These are phyloP conservation scores for Cynopterus sphinx DNA, from an alignment of 2,797 vertebrate species.

Conservation along the genomic window DNA sequence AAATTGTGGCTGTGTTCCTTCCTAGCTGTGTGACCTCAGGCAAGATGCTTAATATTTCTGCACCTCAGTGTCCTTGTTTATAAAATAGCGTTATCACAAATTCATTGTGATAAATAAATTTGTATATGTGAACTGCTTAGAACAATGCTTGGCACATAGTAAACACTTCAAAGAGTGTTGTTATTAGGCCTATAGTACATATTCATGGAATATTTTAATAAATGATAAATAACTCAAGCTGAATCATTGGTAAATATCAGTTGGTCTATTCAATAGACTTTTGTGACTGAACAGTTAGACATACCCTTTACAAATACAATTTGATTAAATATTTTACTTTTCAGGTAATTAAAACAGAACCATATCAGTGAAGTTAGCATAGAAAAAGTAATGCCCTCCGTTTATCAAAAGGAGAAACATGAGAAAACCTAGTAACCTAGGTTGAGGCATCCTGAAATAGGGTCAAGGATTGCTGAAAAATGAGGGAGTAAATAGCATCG, in stretches of 20 bases:
- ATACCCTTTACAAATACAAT: not conserved
- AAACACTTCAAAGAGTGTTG: not conserved
- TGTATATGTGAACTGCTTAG: not conserved
- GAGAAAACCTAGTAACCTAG: not conserved
- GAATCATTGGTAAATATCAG: not conserved
- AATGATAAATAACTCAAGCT: not conserved
- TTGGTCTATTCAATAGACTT: not conserved
- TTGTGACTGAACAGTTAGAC: not conserved
- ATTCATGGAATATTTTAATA: not conserved
- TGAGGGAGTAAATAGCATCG: not conserved
- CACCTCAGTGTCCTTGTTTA: not conserved
- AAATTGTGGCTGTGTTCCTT: not conserved
- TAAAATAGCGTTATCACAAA: not conserved
- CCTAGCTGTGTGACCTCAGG: not conserved
- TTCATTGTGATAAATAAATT: not conserved
- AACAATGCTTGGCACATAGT: not conserved
- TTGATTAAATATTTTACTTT: not conserved
- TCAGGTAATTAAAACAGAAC: not conserved
- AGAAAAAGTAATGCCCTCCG: not conserved
- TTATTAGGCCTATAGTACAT: not conserved
- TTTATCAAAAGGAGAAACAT: constrained; percentile 23
- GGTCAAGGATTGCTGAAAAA: not conserved
- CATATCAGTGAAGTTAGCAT: not conserved
- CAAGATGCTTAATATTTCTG: not conserved
- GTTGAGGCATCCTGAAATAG: not conserved